A percentile compares a stretch with the other conserved stretches of the same genome.
Evolutionary conservation across 1,140 invertebrate genomes (phyloP).

Genomic region (Penaeus vannamei): DNA sequence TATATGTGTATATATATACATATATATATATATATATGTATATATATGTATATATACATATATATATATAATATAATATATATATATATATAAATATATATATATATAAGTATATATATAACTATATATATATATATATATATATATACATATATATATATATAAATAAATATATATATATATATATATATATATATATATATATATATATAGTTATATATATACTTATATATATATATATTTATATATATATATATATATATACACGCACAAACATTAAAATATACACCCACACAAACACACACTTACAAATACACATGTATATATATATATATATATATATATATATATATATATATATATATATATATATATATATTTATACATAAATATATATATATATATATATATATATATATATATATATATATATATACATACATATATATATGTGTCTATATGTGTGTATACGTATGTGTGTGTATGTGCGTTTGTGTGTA

Average conservation of each 20-base stretch:
- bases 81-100: slow-evolving; percentile 9
- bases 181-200: slow-evolving; percentile 16
- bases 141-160: too few relatives aligned
- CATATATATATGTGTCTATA: slow-evolving; percentile 2
- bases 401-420: slow-evolving; percentile 16
- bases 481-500: slow-evolving; percentile 5
- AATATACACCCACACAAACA: too few relatives aligned
- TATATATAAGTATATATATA: too few relatives aligned
- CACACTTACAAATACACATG: too few relatives aligned
- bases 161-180: neutral
- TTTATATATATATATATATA: too few relatives aligned
- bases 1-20: slow-evolving; percentile 39
- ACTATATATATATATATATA: too few relatives aligned
- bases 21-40: slow-evolving; percentile 38
- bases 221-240: too few relatives aligned
- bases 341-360: slow-evolving; percentile 16
- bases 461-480: slow-evolving; percentile 12
- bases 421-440: neutral
- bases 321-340: slow-evolving; percentile 16
- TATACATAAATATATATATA: slow-evolving; percentile 16
- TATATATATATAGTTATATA: too few relatives aligned
- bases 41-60: slow-evolving; percentile 14
- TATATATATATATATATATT: slow-evolving; percentile 16
- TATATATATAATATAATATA: neutral
- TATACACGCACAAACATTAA: too few relatives aligned